These are phyloP conservation scores for Andrena marginata DNA, from an alignment of 2,888 invertebrate species.

Conservation along the genomic window DNA sequence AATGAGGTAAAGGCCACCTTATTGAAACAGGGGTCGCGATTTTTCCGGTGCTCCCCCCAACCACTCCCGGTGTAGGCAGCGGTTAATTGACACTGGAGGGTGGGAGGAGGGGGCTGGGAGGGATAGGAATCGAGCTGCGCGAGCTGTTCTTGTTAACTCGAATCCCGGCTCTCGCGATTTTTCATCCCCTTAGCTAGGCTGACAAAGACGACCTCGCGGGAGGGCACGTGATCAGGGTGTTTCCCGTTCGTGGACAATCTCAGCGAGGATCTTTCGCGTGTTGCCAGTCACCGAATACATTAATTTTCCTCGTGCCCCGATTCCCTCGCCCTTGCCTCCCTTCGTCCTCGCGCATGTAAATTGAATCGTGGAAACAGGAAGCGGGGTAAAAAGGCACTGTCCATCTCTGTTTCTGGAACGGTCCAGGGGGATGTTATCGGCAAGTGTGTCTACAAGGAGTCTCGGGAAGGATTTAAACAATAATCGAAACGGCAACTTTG, in stretches of 20 bases:
- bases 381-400: neutral
- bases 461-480: neutral
- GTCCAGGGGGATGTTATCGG: neutral
- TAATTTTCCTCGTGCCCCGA: conserved; percentile 50
- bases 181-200: conserved; percentile 81
- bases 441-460: neutral
- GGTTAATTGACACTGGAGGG: conserved; percentile 85
- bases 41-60: conserved; percentile 79
- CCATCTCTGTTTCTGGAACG: neutral
- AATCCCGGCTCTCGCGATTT: conserved; percentile 83
- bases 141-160: conserved; percentile 84
- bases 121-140: conserved; percentile 70
- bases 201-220: conserved; percentile 74
- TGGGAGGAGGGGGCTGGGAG: conserved; percentile 50
- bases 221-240: conserved; percentile 77
- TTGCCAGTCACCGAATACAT: conserved; percentile 67
- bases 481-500: neutral
- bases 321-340: neutral
- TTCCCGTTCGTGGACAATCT: conserved; percentile 77
- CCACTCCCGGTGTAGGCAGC: conserved; percentile 76
- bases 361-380: conserved; percentile 22
- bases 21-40: conserved; percentile 85
- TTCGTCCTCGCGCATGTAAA: conserved; percentile 17
- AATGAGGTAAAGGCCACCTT: conserved; percentile 85
- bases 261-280: conserved; percentile 66